Percentiles rank a stretch among this genome's conserved stretches.
Evolutionary conservation across 2,797 vertebrate genomes (phyloP).

Genomic region (Karalla daura): DNA sequence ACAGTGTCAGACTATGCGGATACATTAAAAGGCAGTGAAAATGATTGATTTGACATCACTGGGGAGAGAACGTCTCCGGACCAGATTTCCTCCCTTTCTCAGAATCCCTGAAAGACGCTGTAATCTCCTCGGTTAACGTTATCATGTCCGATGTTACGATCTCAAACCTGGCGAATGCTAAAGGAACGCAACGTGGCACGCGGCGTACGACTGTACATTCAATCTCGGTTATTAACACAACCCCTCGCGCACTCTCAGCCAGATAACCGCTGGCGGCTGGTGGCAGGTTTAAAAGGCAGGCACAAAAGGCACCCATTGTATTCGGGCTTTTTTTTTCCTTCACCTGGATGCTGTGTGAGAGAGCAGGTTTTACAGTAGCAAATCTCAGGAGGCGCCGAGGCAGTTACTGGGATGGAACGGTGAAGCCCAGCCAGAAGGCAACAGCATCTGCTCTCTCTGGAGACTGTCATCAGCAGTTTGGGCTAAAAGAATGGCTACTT

Average conservation of each 20-base stretch:
- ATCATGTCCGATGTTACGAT: constrained; percentile 39
- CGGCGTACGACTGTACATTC: constrained; percentile 21
- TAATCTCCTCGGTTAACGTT: constrained; percentile 44
- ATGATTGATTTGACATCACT: constrained; percentile 65
- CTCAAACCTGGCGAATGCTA: constrained; percentile 19
- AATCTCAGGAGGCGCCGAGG: constrained; percentile 72
- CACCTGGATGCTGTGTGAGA: constrained; percentile 61
- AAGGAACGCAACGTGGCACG: constrained; percentile 20
- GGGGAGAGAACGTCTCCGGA: constrained; percentile 30
- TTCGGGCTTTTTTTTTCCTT: constrained; percentile 55
- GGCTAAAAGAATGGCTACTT: constrained; percentile 67
- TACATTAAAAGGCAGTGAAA: constrained; percentile 47
- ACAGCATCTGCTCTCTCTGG: constrained; percentile 79
- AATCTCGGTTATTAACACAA: constrained; percentile 59
- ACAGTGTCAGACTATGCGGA: constrained; percentile 39
- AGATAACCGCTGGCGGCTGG: constrained; percentile 46
- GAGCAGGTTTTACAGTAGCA: constrained; percentile 66
- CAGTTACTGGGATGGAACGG: constrained; percentile 75
- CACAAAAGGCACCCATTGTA: constrained; percentile 54
- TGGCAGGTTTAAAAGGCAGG: constrained; percentile 52
- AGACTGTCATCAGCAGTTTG: constrained; percentile 79
- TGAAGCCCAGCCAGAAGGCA: constrained; percentile 77
- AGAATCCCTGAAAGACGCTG: constrained; percentile 35
- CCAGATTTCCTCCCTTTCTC: constrained; percentile 43
- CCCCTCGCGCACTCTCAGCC: constrained; percentile 26